Conservation (phyloP, 2,113 vertebrate genomes). For the Bagarius yarrelli region DNA sequence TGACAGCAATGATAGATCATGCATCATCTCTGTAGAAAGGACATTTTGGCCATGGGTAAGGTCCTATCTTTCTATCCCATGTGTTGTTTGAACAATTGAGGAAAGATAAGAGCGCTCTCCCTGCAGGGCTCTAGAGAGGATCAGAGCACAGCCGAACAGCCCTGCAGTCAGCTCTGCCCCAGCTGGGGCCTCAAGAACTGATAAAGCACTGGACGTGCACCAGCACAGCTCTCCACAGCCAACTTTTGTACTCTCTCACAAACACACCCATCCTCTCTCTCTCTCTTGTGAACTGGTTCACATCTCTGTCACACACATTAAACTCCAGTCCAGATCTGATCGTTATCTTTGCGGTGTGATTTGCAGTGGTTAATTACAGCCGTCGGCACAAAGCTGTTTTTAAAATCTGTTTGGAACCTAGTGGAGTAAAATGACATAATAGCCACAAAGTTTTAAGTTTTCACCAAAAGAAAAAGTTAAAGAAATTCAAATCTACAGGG, state of each 20-base stretch:
- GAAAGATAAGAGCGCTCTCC: constrained; percentile 42
- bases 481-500: not conserved
- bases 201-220: constrained; percentile 36
- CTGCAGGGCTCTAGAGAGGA: constrained; percentile 36
- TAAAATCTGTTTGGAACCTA: not conserved
- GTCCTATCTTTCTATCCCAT: constrained; percentile 52
- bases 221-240: constrained; percentile 16
- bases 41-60: constrained; percentile 36
- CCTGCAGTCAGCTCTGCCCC: constrained; percentile 40
- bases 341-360: not conserved
- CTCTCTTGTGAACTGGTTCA: constrained; percentile 4
- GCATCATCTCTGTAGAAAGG: constrained; percentile 31
- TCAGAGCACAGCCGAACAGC: constrained; percentile 11
- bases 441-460: not conserved
- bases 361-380: constrained; percentile 27
- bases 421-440: not conserved
- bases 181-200: constrained; percentile 36
- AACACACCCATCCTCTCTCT: constrained; percentile 23
- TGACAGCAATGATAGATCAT: not conserved
- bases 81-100: constrained; percentile 42
- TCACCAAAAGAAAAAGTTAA: not conserved
- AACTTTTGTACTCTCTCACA: constrained; percentile 29
- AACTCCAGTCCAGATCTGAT: constrained; percentile 31
- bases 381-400: not conserved
- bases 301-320: constrained; percentile 18